These are phyloP conservation scores for Aptenodytes patagonicus DNA, from an alignment of 2,113 vertebrate genomes.

Conservation along the genomic window DNA sequence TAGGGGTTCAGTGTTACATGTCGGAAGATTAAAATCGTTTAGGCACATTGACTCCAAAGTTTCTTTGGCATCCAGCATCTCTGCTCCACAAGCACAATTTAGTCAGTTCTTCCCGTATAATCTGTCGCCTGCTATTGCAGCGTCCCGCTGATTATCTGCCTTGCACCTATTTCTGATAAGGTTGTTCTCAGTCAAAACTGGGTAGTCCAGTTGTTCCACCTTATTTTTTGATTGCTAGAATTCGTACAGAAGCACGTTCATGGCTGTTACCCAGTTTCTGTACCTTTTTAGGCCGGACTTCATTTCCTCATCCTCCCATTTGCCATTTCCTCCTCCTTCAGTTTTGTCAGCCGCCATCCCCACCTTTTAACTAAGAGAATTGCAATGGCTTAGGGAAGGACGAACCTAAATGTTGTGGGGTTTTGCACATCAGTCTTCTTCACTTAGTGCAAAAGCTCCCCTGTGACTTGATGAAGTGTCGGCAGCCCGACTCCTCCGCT, in stretches of 20 bases:
- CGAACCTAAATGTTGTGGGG: fast-evolving
- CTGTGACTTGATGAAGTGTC: fast-evolving
- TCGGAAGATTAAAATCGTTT: neutral
- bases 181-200: neutral
- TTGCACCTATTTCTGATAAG: neutral
- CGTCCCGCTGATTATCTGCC: too few species aligned
- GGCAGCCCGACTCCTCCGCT: neutral
- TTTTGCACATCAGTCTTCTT: neutral
- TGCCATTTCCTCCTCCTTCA: neutral
- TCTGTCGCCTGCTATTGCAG: neutral
- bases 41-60: neutral
- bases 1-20: neutral
- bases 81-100: neutral
- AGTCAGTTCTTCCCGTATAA: neutral
- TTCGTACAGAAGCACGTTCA: neutral
- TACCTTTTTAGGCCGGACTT: neutral
- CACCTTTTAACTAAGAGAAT: neutral
- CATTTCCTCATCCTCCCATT: neutral
- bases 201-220: neutral
- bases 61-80: neutral
- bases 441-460: neutral
- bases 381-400: too few species aligned
- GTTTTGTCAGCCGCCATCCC: neutral
- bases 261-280: neutral
- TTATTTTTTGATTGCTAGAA: neutral